These are phyloP conservation scores for Palythoa caribaeorum DNA, from an alignment of 92 coral and sea anemone genomes.

Conservation along the genomic window DNA sequence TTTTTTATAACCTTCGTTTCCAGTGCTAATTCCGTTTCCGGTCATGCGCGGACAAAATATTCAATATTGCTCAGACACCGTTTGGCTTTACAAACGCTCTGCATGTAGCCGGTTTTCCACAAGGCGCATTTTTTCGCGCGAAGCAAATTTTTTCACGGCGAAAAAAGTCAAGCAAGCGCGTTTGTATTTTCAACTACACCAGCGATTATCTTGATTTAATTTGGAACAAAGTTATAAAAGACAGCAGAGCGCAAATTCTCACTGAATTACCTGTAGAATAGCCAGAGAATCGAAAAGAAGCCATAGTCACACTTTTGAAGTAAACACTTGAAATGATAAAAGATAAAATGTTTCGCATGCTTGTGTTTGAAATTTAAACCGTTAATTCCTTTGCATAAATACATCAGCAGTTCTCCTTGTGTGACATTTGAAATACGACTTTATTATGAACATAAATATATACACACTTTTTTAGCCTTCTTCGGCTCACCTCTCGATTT, in stretches of 20 bases:
- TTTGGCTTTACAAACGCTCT: no score
- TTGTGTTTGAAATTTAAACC: neutral
- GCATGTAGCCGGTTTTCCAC: no score
- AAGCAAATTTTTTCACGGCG: no score
- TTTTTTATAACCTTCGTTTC: slow-evolving; percentile 23
- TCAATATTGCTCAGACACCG: no score
- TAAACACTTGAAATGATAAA: neutral
- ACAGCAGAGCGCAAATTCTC: neutral
- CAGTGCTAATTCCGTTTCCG: slow-evolving; percentile 51
- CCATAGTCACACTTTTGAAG: neutral
- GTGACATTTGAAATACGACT: neutral
- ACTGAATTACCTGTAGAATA: neutral
- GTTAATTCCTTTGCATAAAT: neutral
- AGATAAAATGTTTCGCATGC: slow-evolving; percentile 1
- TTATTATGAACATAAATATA: neutral
- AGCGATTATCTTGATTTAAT: neutral
- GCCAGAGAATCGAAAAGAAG: neutral
- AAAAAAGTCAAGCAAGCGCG: neutral
- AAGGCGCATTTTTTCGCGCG: no score
- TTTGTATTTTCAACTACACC: neutral
- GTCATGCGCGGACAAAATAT: slow-evolving; percentile 20
- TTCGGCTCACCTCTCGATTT: no score
- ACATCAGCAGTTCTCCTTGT: neutral
- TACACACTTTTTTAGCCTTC: neutral
- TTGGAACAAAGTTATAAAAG: neutral